Evolutionary conservation across 2,113 vertebrate species (phyloP), one percentile per base, ranked within the genome.

Genomic region (Alethe castanea): DNA sequence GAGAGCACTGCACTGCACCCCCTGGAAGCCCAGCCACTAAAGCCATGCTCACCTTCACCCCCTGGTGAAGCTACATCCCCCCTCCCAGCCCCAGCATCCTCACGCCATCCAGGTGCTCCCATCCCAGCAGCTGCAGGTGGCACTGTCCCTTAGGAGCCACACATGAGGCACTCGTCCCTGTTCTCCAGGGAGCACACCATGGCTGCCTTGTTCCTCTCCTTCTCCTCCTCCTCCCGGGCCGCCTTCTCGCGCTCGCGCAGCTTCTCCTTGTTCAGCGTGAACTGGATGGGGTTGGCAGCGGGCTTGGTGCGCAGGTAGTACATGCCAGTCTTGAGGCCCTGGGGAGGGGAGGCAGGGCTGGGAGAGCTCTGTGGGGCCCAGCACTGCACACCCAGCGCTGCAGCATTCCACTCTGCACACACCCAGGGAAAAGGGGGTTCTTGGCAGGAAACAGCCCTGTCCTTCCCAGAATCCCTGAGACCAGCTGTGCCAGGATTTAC

Each of bases 311-410:
- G 93, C 29, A 99, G 98, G 42, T 99, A 99, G 97, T 99, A 99
- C 99, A 99, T 99, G 33, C 99, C 99, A 0, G 99, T 99, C 98
- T 99, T 99, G 80, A 99, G 97, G 33, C 99, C 99, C 99, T 99
- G 97, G 11, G 3, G 79, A 18, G 4, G 0, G 0, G 7, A 19
- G 28, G n/a, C 17, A 72, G 28, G 62, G 38, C 28, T 24, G 26
- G 18, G 4, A 15, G 1, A 52, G n/a, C 61, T 11, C 3, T 2
- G 35, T 52, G 29, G 61, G 25, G 35, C 3, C 31, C 48, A 19
- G 65, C 33, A 2, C 24, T 40, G 31, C 24, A 47, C 29, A 19
- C 8, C 8, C 44, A 42, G 40, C 40, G 7, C 35, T 35, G 35
- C 35, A 35, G 35, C 35, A 35, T 35, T 35, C 35, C 35, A 35